Conservation (phyloP, 1,140 invertebrate species). For the Rhopalosiphum padi region DNA sequence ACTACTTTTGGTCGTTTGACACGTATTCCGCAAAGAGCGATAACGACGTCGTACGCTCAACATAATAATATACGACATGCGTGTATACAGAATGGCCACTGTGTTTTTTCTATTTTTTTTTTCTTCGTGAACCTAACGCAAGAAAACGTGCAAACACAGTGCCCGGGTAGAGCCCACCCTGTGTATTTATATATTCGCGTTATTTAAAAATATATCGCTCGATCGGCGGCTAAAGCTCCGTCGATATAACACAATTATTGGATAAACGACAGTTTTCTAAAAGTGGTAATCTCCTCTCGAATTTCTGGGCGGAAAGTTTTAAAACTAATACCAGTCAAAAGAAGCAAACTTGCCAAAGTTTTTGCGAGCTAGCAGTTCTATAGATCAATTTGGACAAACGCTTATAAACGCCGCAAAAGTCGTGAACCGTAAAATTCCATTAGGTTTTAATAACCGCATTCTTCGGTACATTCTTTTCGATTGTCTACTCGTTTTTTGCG, state of each 20-base stretch:
- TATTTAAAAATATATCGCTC: neutral
- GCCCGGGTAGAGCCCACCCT: neutral
- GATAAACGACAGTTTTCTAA: slow-evolving; percentile 33
- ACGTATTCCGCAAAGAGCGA: neutral
- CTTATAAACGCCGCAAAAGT: slow-evolving; percentile 26
- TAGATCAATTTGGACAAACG: slow-evolving; percentile 10
- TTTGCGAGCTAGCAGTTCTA: slow-evolving; percentile 23
- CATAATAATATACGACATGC: neutral
- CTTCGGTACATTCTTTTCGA: slow-evolving; percentile 24
- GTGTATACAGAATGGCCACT: neutral
- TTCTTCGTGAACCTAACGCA: neutral
- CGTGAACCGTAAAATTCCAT: slow-evolving; percentile 35
- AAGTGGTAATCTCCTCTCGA: slow-evolving; percentile 5
- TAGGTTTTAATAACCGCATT: slow-evolving; percentile 33
- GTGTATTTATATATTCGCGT: neutral
- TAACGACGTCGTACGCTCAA: neutral
- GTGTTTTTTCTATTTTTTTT: neutral
- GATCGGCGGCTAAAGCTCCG: neutral
- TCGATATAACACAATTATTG: neutral
- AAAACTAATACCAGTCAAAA: slow-evolving; percentile 38
- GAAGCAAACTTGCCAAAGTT: slow-evolving; percentile 19
- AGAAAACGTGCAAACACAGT: neutral
- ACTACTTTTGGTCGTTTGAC: neutral
- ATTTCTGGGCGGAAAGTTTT: slow-evolving; percentile 17
- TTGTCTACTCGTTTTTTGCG: slow-evolving; percentile 18